Evolutionary conservation across 1,140 invertebrate genomes (phyloP).

Genomic region (Harpegnathos saltator): DNA sequence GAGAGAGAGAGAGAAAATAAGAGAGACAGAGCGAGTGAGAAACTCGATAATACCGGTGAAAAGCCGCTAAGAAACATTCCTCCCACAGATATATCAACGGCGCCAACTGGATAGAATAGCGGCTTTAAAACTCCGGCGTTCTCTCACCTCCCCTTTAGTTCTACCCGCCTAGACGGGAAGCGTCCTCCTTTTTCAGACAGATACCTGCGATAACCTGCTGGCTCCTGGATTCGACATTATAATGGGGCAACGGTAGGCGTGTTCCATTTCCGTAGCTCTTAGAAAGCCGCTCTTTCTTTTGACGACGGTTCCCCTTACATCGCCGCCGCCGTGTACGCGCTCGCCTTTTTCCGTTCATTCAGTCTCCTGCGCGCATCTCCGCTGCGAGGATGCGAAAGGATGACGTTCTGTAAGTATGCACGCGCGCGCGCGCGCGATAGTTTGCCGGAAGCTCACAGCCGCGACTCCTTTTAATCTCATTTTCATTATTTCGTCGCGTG

Average conservation of each 20-base stretch:
- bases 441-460: not conserved
- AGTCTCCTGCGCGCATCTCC: not conserved
- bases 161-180: slow-evolving; percentile 31
- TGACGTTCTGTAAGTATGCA: not conserved
- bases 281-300: slow-evolving; percentile 46
- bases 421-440: not conserved
- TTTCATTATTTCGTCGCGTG: not conserved
- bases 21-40: not conserved
- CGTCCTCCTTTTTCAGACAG: slow-evolving; percentile 44
- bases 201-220: slow-evolving; percentile 62
- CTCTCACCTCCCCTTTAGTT: slow-evolving; percentile 52
- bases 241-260: slow-evolving; percentile 52
- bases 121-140: slow-evolving; percentile 47
- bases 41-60: slow-evolving; percentile 38
- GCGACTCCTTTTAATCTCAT: not conserved
- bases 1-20: too few relatives aligned
- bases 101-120: slow-evolving; percentile 11
- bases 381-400: not conserved
- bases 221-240: slow-evolving; percentile 67
- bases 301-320: slow-evolving; percentile 14
- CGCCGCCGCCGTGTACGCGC: not conserved
- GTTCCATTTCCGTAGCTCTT: slow-evolving; percentile 64
- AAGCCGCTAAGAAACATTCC: slow-evolving; percentile 33
- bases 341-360: slow-evolving; percentile 35
- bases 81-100: slow-evolving; percentile 12